phyloP scores from a whole-genome alignment of 2,888 invertebrate species.

The Rotaria magnacalcarata region DNA sequence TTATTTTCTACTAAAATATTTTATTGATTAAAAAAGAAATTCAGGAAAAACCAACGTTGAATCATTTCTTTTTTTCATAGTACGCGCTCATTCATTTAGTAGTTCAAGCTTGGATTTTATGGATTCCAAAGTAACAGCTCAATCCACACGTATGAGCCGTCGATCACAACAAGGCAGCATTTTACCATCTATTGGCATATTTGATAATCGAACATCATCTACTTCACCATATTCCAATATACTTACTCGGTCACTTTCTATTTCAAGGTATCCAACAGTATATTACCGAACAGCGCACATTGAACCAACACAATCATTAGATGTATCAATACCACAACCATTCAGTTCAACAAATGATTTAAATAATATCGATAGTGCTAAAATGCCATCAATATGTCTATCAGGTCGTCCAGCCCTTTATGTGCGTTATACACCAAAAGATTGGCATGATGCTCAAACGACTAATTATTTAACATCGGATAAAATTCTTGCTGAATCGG shows the following conservation, averaged over 20 bases:
- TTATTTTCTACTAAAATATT: too few relatives aligned
- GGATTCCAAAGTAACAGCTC: conserved; percentile 40
- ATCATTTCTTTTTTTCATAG: too few relatives aligned
- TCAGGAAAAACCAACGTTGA: too few relatives aligned
- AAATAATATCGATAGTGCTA: conserved; percentile 35
- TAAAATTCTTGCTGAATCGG: conserved; percentile 70
- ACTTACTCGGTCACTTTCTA: conserved; percentile 30
- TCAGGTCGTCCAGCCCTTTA: conserved; percentile 65
- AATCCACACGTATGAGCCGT: conserved; percentile 43
- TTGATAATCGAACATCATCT: conserved; percentile 37
- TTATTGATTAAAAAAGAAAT: too few relatives aligned
- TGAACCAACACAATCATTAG: conserved; percentile 33
- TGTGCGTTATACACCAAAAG: conserved; percentile 78
- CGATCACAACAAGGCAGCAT: not conserved
- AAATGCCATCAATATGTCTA: conserved; percentile 58
- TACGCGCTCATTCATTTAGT: too few relatives aligned
- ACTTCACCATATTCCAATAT: conserved; percentile 38
- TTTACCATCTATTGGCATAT: conserved; percentile 40
- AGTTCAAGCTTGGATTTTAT: conserved; percentile 34
- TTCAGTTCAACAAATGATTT: conserved; percentile 40
- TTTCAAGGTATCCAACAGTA: conserved; percentile 41
- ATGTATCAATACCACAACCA: not conserved
- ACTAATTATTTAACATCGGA: conserved; percentile 77
- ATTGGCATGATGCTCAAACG: conserved; percentile 80
- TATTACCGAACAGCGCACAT: conserved; percentile 41